phyloP scores from a whole-genome alignment of 2,888 invertebrate genomes.

The Pharmacophagus antenor region DNA sequence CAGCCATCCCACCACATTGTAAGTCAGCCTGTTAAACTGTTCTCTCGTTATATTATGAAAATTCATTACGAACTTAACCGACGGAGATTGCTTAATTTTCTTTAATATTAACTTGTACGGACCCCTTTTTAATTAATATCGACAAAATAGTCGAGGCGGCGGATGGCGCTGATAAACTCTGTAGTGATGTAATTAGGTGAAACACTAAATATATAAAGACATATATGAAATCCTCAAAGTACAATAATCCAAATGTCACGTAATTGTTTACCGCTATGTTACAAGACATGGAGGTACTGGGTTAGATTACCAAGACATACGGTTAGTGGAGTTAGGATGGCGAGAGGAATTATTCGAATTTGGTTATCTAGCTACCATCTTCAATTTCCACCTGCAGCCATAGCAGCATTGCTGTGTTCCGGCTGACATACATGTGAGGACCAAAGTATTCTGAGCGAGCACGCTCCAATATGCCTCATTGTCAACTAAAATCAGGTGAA shows the following conservation, averaged over 20 bases:
- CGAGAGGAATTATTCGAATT: no score
- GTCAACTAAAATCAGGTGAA: no score
- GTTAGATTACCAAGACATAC: no score
- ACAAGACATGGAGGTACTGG: no score
- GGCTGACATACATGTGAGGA: no score
- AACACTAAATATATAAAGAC: not conserved
- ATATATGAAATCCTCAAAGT: not conserved
- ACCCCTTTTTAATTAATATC: conserved; percentile 81
- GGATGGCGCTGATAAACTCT: conserved; percentile 62
- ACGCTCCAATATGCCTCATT: no score
- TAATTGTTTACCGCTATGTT: no score
- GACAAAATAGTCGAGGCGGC: conserved; percentile 76
- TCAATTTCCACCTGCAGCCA: no score
- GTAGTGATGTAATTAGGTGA: conserved; percentile 49
- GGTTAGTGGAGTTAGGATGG: no score
- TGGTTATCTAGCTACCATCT: no score
- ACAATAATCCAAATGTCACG: not conserved
- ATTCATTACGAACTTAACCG: conserved; percentile 71
- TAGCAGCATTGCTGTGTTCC: no score
- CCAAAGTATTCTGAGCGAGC: no score
- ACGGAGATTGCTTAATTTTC: conserved; percentile 79
- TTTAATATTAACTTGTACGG: conserved; percentile 80
- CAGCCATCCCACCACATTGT: conserved; percentile 6
- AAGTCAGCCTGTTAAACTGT: conserved; percentile 32
- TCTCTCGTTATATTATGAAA: conserved; percentile 60